Base-by-base conservation (phyloP, 2,797 vertebrate species). In the Sebastes kiyomatsui region DNA sequence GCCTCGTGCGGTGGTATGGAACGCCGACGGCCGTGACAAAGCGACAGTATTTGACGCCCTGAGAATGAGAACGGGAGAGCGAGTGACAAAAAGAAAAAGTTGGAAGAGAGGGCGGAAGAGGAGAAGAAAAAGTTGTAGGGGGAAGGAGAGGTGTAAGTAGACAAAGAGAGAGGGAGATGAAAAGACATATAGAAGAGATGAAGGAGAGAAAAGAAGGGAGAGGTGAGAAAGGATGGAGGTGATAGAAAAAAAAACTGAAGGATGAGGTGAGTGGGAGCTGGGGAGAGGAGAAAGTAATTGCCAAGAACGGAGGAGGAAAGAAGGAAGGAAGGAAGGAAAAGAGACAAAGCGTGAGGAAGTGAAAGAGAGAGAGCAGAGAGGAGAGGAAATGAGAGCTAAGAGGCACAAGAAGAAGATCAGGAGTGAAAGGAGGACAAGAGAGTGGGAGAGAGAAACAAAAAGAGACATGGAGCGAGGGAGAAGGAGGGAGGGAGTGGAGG, bases 371-470 rank as follows among this genome's bases (percentile, higher is more conserved):
- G 28, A 67, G 5, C 3, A 20, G 13, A 49, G 25, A 30, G 67
- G 38, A 27, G 65, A 52, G 54, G 25, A 72, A 9, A 55, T 9
- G 22, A 65, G 33, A 74, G 77, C 49, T 61, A 35, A 46, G 33
- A 69, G 64, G 64, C 30, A 28, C 18, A 67, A 58, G 42, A 46
- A 28, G 25, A 35, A 32, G 69, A 78, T 13, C 3, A 30, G 61
- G 55, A 82, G 69, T 16, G 62, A 76, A 32, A 55, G 14, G 20
- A 67, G 25, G 46, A 71, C 46, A 66, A 30, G 30, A 42, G 66
- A 81, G 77, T 42, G 61, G 65, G 62, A 69, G 79, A 72, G 69
- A 67, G 42, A 73, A 71, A 81, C 28, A 74, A 82, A 81, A 35
- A 70, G 55, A 72, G 46, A 75, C 59, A 46, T 16, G 42, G 22